Base-by-base conservation (phyloP, 2,888 invertebrate genomes). In the Tillus elongatus region DNA sequence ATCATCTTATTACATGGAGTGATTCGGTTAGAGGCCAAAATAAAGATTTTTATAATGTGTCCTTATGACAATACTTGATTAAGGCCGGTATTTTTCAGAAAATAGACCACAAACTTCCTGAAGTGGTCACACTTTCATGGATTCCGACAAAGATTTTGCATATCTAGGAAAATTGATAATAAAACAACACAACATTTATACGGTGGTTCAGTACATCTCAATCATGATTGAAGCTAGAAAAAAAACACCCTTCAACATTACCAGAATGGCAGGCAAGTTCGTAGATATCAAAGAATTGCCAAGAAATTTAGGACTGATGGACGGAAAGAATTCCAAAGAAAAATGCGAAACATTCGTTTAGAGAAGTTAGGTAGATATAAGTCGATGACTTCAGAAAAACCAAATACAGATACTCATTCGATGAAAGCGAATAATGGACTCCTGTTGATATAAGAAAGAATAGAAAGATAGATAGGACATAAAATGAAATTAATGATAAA, bases 71-170 rank as follows among this genome's bases (percentile, higher is more conserved):
- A 6, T 19, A 19, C n/a, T n/a, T 19, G n/a, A 19, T 19, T 19
- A 19, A 19, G n/a, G 6, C 6, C 6, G 24, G 24, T 19, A 19
- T 19, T 19, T 19, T 19, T 19, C 6, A 19, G 6, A 19, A 6
- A 19, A 19, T 19, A 19, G 24, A 19, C n/a, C 24, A 19, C n/a
- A 19, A 19, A 19, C n/a, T 19, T n/a, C 24, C 24, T 19, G 24
- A 19, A 19, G 24, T 19, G 24, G 24, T n/a, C 24, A 19, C n/a
- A 19, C 24, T 6, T 19, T 19, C 24, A 19, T 19, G 24, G 24
- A 19, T n/a, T 19, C 24, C 6, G 24, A 19, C n/a, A 6, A n/a
- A 6, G 24, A 19, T 19, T 19, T 19, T 19, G 24, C 24, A 8
- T 6, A 6, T 19, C 6, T 19, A 8, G 24, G n/a, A 19, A 19